These are phyloP conservation scores for Polydrusus tereticollis DNA, from an alignment of 2,888 invertebrate species.

Conservation along the genomic window DNA sequence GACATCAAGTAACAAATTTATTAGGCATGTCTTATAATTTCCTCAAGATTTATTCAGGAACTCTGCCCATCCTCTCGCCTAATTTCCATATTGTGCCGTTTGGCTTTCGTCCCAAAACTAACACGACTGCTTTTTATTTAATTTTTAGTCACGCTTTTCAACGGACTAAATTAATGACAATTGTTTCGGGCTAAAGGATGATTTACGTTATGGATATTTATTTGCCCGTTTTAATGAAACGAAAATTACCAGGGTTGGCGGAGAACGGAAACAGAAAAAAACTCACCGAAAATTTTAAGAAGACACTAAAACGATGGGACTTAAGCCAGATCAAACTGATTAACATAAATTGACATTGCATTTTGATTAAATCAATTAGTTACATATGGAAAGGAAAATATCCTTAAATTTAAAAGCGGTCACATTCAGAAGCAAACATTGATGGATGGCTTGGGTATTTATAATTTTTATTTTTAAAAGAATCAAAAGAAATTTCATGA, in stretches of 20 bases:
- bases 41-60: not conserved
- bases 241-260: not conserved
- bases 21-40: constrained; percentile 9
- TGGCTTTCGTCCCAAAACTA: constrained; percentile 15
- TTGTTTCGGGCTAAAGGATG: constrained; percentile 29
- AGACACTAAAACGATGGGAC: no score
- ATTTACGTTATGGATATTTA: constrained; percentile 15
- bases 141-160: constrained; percentile 33
- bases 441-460: no score
- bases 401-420: no score
- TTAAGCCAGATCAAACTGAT: no score
- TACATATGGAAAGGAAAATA: no score
- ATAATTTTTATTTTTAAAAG: no score
- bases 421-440: no score
- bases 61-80: constrained; percentile 1
- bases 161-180: constrained; percentile 33
- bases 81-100: constrained; percentile 12
- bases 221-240: not conserved
- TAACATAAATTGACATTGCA: no score
- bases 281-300: not conserved
- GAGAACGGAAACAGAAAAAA: not conserved
- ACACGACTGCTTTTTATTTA: constrained; percentile 21
- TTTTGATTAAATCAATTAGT: no score
- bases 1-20: constrained; percentile 10
- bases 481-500: no score